Conservation (phyloP, 2,113 vertebrate genomes). For the Tinamus guttatus region DNA sequence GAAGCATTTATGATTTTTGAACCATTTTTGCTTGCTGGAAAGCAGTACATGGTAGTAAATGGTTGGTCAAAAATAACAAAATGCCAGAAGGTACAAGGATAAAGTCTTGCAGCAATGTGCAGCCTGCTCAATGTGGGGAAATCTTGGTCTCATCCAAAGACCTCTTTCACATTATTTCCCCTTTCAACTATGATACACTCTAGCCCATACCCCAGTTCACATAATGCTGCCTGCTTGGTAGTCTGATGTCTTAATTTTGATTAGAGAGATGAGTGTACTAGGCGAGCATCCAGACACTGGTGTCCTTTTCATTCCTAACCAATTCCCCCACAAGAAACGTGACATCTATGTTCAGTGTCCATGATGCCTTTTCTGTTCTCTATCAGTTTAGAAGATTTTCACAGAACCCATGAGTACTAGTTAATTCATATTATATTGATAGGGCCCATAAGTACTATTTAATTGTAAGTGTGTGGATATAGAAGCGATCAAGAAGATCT, state of each 20-base stretch:
- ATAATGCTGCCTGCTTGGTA: neutral
- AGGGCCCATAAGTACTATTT: neutral
- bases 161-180: neutral
- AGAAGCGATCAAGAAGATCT: neutral
- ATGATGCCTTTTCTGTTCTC: too few species aligned
- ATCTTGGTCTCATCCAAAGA: neutral
- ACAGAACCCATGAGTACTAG: neutral
- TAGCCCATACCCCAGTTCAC: neutral
- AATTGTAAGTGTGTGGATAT: neutral
- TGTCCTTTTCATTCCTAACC: neutral
- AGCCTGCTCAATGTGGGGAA: neutral
- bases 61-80: neutral
- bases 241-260: neutral
- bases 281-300: neutral
- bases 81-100: neutral
- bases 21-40: neutral
- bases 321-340: neutral
- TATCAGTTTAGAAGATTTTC: too few species aligned
- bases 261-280: neutral
- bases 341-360: neutral
- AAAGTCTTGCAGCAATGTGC: neutral
- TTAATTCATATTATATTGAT: neutral
- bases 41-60: neutral
- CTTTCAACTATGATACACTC: neutral
- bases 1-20: neutral